Evolutionary conservation across 2,797 vertebrate genomes (phyloP).

Genomic region (Xyrichtys novacula): DNA sequence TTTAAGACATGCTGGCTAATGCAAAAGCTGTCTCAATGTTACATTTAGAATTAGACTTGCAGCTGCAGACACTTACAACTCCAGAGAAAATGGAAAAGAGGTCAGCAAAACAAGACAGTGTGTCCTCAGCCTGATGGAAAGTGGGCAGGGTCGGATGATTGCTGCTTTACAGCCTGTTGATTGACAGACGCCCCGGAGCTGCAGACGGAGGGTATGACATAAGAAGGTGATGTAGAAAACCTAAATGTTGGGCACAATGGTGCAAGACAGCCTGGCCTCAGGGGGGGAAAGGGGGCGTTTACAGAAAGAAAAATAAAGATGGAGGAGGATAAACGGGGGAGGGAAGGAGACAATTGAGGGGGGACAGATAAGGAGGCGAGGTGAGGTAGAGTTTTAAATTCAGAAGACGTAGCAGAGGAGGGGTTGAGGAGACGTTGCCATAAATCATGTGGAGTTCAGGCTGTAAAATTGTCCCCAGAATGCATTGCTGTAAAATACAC

Average conservation of each 20-base stretch:
- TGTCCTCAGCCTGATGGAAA: slow-evolving; percentile 59
- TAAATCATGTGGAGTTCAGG: slow-evolving; percentile 65
- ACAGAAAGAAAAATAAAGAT: slow-evolving; percentile 35
- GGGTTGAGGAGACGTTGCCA: slow-evolving; percentile 21
- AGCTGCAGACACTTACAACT: slow-evolving; percentile 29
- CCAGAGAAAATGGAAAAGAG: slow-evolving; percentile 25
- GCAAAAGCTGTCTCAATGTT: slow-evolving; percentile 33
- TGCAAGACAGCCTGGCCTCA: slow-evolving; percentile 45
- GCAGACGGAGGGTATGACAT: slow-evolving; percentile 74
- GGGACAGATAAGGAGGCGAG: slow-evolving; percentile 55
- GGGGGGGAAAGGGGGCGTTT: slow-evolving; percentile 19
- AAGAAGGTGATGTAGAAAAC: slow-evolving; percentile 60
- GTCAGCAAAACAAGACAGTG: slow-evolving; percentile 15
- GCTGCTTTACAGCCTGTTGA: slow-evolving; percentile 69
- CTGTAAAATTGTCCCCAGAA: slow-evolving; percentile 59
- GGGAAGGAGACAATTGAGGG: slow-evolving; percentile 19
- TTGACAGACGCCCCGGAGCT: slow-evolving; percentile 62
- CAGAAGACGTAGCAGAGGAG: slow-evolving; percentile 11
- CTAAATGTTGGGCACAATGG: slow-evolving; percentile 54
- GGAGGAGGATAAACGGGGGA: slow-evolving; percentile 27
- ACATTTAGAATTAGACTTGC: slow-evolving; percentile 45
- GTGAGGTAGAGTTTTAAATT: slow-evolving; percentile 7
- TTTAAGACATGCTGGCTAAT: slow-evolving; percentile 53
- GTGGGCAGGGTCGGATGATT: slow-evolving; percentile 49
- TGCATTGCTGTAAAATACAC: slow-evolving; percentile 60